Evolutionary conservation across 2,797 vertebrate species (phyloP).

Genomic region (Darevskia nairensis): DNA sequence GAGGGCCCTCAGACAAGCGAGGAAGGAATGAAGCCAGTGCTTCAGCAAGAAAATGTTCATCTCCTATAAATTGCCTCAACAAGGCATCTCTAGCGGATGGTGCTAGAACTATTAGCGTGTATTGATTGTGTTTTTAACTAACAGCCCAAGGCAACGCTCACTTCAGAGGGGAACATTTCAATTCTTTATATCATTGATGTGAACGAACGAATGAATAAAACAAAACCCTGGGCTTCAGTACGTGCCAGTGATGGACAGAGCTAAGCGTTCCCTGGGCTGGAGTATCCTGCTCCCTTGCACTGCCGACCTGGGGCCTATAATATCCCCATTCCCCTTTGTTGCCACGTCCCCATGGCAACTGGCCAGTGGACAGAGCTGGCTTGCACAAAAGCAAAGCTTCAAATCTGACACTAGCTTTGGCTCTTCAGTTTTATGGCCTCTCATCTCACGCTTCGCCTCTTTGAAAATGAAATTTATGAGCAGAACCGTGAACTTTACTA

Average conservation of each 20-base stretch:
- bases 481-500: constrained; percentile 45
- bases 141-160: constrained; percentile 18
- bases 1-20: not conserved
- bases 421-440: constrained; percentile 42
- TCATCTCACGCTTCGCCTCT: constrained; percentile 44
- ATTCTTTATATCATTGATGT: constrained; percentile 14
- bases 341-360: constrained; percentile 40
- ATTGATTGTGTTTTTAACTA: constrained; percentile 35
- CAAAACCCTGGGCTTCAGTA: not conserved
- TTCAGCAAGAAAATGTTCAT: constrained; percentile 5
- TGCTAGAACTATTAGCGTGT: constrained; percentile 15
- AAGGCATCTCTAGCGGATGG: not conserved
- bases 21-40: not conserved
- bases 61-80: not conserved
- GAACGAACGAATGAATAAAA: constrained; percentile 12
- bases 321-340: not conserved
- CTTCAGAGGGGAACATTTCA: constrained; percentile 28
- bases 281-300: not conserved
- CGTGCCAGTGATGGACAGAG: not conserved
- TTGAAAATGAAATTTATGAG: constrained; percentile 52
- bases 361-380: constrained; percentile 3
- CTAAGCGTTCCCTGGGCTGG: not conserved
- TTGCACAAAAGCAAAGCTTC: constrained; percentile 14
- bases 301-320: not conserved
- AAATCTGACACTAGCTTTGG: constrained; percentile 17